These are phyloP conservation scores for Tinamus major DNA, from an alignment of 2,797 vertebrate species.

Conservation along the genomic window DNA sequence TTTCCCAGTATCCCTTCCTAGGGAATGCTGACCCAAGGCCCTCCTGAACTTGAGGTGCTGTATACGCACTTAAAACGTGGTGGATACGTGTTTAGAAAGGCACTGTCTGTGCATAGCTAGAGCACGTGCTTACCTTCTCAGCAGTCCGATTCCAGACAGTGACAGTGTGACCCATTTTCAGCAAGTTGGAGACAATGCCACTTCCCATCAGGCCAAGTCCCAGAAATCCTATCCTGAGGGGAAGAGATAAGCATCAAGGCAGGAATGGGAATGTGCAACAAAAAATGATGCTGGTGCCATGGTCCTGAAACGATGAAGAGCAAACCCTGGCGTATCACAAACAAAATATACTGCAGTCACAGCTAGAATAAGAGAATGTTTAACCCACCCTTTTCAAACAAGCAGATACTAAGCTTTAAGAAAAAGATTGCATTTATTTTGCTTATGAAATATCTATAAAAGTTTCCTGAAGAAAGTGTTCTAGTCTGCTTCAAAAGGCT, in stretches of 20 bases:
- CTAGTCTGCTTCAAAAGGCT: background rate
- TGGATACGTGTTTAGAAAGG: background rate
- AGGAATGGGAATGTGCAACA: background rate
- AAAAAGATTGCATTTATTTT: background rate
- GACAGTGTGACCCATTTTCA: constrained; percentile 98
- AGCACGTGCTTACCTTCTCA: constrained; percentile 87
- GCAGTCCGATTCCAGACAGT: constrained; percentile 99
- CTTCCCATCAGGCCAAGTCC: constrained; percentile 98
- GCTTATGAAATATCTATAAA: background rate
- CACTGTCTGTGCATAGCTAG: background rate
- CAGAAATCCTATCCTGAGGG: constrained; percentile 94
- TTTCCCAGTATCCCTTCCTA: background rate
- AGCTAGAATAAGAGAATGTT: background rate
- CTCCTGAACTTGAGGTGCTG: background rate
- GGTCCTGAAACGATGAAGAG: background rate
- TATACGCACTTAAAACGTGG: background rate
- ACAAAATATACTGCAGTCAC: background rate
- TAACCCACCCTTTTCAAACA: background rate
- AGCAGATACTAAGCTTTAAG: background rate
- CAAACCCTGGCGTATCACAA: background rate
- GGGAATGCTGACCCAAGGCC: background rate
- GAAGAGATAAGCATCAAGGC: background rate
- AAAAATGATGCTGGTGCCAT: background rate
- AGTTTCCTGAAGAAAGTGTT: background rate
- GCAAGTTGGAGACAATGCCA: constrained; percentile 95